These are phyloP conservation scores for Drosophila barbarae DNA, from an alignment of 2,888 invertebrate genomes.

Conservation along the genomic window DNA sequence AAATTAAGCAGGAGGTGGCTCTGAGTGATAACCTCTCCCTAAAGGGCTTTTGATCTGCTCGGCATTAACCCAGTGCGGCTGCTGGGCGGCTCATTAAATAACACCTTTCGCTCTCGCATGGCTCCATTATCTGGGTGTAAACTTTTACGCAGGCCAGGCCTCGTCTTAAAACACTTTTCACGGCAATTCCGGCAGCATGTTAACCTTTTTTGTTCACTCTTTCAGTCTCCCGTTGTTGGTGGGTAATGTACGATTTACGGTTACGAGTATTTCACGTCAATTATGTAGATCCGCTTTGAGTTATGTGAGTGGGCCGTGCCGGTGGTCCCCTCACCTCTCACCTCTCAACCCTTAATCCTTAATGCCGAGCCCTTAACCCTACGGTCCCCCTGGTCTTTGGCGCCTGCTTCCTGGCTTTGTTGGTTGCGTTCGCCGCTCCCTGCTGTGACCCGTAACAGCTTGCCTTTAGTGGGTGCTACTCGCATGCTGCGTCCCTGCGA, in stretches of 20 bases:
- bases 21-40: slow-evolving; percentile 3
- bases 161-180: slow-evolving; percentile 46
- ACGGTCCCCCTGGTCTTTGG: neutral
- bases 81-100: slow-evolving; percentile 28
- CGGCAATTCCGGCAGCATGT: slow-evolving; percentile 54
- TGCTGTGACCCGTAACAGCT: slow-evolving; percentile 43
- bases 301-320: slow-evolving; percentile 56
- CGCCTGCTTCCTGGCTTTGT: slow-evolving; percentile 10
- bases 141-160: slow-evolving; percentile 46
- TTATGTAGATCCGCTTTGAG: slow-evolving; percentile 72
- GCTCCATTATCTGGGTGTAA: slow-evolving; percentile 43
- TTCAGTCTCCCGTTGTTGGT: slow-evolving; percentile 16
- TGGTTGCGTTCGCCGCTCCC: slow-evolving; percentile 19
- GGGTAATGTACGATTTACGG: slow-evolving; percentile 59
- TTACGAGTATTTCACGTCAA: slow-evolving; percentile 60
- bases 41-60: slow-evolving; percentile 11
- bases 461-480: slow-evolving; percentile 29
- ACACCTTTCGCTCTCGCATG: slow-evolving; percentile 13
- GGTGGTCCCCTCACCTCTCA: slow-evolving; percentile 1
- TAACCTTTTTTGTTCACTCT: slow-evolving; percentile 37
- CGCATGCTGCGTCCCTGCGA: slow-evolving; percentile 11
- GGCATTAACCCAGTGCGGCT: slow-evolving; percentile 16
- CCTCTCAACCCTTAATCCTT: slow-evolving; percentile 8
- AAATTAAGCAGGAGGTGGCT: neutral
- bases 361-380: slow-evolving; percentile 2